phyloP scores from a whole-genome alignment of 2,113 vertebrate genomes.

The cat (Felis catus) region DNA sequence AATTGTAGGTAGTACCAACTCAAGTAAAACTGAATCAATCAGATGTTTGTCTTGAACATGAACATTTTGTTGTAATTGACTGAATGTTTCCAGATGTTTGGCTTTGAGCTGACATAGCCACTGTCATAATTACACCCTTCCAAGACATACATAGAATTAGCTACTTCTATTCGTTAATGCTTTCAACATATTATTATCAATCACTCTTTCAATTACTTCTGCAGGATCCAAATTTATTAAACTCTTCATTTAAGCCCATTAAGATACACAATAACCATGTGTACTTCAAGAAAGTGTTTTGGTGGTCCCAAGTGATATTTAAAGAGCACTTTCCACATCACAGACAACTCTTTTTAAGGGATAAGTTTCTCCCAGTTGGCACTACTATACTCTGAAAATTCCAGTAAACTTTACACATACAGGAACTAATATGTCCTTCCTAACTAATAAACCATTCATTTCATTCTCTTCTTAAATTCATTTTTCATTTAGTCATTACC shows the following conservation, averaged over 20 bases:
- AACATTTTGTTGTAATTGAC: neutral
- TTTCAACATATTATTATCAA: constrained; percentile 54
- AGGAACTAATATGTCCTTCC: neutral
- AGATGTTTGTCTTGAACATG: neutral
- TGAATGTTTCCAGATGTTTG: constrained; percentile 39
- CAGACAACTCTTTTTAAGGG: constrained; percentile 45
- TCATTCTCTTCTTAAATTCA: neutral
- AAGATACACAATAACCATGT: neutral
- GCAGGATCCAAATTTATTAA: constrained; percentile 60
- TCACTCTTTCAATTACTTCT: constrained; percentile 68
- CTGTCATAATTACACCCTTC: constrained; percentile 30
- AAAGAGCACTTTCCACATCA: constrained; percentile 38
- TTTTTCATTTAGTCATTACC: neutral
- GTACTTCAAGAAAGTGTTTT: constrained; percentile 44
- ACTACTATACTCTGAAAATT: constrained; percentile 11
- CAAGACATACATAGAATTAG: constrained; percentile 48
- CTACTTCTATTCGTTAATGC: constrained; percentile 51
- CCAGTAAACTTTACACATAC: neutral
- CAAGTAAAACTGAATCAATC: neutral
- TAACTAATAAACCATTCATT: neutral
- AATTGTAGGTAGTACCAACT: neutral
- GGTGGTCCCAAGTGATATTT: constrained; percentile 27
- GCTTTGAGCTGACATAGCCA: neutral
- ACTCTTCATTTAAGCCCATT: constrained; percentile 57
- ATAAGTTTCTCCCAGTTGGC: neutral